Evolutionary conservation across 2,888 invertebrate species (phyloP), one percentile per base, ranked within the genome.

Genomic region (Ellobium chinense): DNA sequence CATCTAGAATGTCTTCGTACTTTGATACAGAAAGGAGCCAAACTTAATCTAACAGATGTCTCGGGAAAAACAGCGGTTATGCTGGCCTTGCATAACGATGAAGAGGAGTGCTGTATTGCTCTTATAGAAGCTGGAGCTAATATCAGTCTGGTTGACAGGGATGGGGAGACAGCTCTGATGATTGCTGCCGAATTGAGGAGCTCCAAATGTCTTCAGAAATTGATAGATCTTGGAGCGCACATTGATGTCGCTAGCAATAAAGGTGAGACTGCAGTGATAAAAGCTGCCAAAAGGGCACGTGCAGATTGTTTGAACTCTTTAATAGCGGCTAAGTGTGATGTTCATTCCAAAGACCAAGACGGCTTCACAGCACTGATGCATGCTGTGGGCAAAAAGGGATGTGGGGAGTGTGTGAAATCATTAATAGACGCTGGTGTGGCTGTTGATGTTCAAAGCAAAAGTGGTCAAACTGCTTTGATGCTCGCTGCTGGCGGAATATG

Each of bases 111-210:
- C 21, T 31, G 21, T 4, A 65, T 3, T 2, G 21, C 29, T 34
- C 34, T 65, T 5, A 34, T 65, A 21, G 7, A 14, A 31, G 3
- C 9, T 39, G 93, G 93, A 9, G 94, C 94, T 3, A 91, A 91
- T 58, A 91, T 93, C 12, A 92, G 93, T 78, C 91, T 92, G 82
- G 89, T 92, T 2, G 94, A 94, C 89, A 93, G 92, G 84, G 94
- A 94, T 81, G 94, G 94, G 0, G 88, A 92, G 1, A 88, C 90
- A 66, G 88, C 92, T 1, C 85, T 93, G 36, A 89, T 97, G 93
- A 94, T 98, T 81, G 97, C 98, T 0, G 96, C 98, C n/a, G n/a
- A n/a, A n/a, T n/a, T 0, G 97, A 98, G 85, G 91, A 91, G 83
- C 92, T 92, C 12, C 91, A 93, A 82, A 81, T 89, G 68, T 74